These are phyloP conservation scores for Mythimna vitellina DNA, from an alignment of 2,888 invertebrate species.

Conservation along the genomic window DNA sequence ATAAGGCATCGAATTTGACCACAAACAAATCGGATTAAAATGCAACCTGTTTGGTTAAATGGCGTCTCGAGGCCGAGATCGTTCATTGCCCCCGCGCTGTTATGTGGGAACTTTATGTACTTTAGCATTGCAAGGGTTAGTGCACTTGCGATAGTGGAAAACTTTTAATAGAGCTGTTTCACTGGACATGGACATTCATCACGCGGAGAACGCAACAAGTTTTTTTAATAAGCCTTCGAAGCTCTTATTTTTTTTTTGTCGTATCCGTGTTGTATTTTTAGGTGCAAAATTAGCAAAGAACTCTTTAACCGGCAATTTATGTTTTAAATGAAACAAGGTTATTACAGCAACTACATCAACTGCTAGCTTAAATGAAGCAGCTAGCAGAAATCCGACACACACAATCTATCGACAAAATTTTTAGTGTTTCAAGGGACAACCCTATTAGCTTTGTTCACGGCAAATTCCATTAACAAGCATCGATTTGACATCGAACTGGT, in stretches of 20 bases:
- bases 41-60: constrained; percentile 73
- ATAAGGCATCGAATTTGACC: constrained; percentile 49
- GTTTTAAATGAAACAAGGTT: too few species aligned
- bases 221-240: not conserved
- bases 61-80: constrained; percentile 78
- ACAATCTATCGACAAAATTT: constrained; percentile 11
- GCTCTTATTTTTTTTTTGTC: not conserved
- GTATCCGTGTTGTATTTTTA: not conserved
- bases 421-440: constrained; percentile 42
- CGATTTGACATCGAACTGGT: constrained; percentile 67
- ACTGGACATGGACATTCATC: constrained; percentile 56
- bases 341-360: not conserved
- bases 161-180: constrained; percentile 70
- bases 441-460: constrained; percentile 57
- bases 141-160: constrained; percentile 74
- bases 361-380: not conserved
- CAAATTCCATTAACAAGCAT: constrained; percentile 67
- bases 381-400: constrained; percentile 32
- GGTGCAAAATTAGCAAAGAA: not conserved
- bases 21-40: constrained; percentile 70
- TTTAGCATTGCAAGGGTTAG: constrained; percentile 70
- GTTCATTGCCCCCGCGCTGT: constrained; percentile 80
- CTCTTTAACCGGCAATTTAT: not conserved
- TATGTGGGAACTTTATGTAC: constrained; percentile 72
- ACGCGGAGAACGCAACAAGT: not conserved